Conservation (phyloP, 1,140 invertebrate species). For the Brachionus calyciflorus region DNA sequence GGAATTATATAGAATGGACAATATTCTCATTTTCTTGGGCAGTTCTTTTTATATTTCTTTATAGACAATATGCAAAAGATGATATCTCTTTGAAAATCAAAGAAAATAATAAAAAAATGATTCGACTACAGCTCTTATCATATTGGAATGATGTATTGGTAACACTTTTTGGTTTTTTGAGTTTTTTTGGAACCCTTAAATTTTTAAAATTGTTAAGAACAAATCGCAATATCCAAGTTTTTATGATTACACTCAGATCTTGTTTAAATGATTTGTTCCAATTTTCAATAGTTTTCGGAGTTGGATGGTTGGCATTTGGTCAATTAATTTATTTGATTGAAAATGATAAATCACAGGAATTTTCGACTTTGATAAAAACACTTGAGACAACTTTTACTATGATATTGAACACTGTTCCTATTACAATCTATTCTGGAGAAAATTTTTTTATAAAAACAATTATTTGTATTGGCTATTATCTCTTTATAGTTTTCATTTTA, state of each 20-base stretch:
- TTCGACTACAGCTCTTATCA: conserved; percentile 51
- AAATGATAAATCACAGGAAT: neutral
- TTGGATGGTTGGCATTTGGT: conserved; percentile 11
- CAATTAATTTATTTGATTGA: neutral
- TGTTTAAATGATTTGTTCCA: neutral
- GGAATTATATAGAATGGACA: conserved; percentile 60
- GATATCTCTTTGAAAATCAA: conserved; percentile 58
- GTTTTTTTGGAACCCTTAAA: neutral
- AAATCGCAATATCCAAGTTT: neutral
- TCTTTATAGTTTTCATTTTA: neutral
- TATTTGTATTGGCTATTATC: neutral
- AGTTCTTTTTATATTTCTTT: conserved; percentile 59
- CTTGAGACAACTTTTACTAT: conserved; percentile 6
- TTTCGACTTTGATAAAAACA: neutral
- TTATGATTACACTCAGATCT: neutral
- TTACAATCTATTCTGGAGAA: neutral
- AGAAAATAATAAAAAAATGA: conserved; percentile 61
- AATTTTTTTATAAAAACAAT: neutral
- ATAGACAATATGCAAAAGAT: conserved; percentile 56
- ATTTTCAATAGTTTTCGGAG: neutral
- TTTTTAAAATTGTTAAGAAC: conserved; percentile 29
- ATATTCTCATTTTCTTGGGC: conserved; percentile 60
- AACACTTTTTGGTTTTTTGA: neutral
- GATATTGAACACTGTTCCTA: neutral
- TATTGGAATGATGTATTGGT: conserved; percentile 1